A percentile compares a stretch with the other conserved stretches of the same genome.
These are phyloP conservation scores for Ethmia dodecea DNA, from an alignment of 2,888 invertebrate genomes.

Conservation along the genomic window DNA sequence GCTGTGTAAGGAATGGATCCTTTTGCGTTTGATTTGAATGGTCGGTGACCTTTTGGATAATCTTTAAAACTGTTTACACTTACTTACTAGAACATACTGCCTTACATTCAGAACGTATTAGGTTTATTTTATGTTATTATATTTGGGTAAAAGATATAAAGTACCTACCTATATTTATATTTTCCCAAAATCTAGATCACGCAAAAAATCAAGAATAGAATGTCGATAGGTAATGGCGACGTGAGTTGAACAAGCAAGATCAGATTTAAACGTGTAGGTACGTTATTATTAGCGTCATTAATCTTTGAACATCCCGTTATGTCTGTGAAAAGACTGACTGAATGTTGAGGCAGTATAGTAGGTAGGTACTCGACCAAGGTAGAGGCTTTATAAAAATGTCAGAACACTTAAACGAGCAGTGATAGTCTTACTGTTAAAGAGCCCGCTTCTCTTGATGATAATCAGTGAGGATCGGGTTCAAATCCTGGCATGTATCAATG, in stretches of 20 bases:
- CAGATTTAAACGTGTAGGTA: constrained; percentile 30
- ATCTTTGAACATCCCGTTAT: constrained; percentile 55
- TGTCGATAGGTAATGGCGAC: constrained; percentile 26
- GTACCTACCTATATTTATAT: neutral
- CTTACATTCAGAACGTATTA: no score
- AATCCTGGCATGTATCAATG: no score
- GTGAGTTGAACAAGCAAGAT: constrained; percentile 25
- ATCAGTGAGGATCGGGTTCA: no score
- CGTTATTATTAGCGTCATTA: constrained; percentile 42
- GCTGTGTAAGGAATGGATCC: no score
- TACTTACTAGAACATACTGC: neutral
- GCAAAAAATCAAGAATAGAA: constrained; percentile 33
- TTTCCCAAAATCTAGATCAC: constrained; percentile 1
- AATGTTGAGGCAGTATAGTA: constrained; percentile 11
- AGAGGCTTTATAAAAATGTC: constrained; percentile 6
- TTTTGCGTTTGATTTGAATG: neutral
- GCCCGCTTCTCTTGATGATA: no score
- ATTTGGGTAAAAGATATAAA: neutral
- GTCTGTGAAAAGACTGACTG: no score
- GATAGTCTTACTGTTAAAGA: no score
- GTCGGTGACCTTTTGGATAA: neutral
- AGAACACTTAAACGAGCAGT: constrained; percentile 11
- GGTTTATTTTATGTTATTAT: neutral
- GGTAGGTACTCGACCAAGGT: neutral
- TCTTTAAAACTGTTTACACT: no score